Base-by-base conservation (phyloP, 2,113 vertebrate species). In the Trachemys scripta region DNA sequence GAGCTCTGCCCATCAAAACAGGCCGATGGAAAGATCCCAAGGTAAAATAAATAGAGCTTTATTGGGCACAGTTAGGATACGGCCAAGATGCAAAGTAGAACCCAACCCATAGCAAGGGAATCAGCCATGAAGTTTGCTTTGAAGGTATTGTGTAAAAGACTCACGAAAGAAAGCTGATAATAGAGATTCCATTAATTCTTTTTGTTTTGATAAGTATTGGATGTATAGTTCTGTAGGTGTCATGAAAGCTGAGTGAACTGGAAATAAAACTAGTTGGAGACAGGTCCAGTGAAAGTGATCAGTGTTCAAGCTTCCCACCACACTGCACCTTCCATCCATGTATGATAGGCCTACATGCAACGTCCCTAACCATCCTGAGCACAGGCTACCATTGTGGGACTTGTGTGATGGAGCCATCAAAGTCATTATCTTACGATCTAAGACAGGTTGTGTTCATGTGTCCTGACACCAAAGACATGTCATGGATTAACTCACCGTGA, bases 1-100 rank as follows among this genome's bases (percentile, higher is more conserved):
- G 94, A 97, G 80, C 85, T 95, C 84, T 96, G 96, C 94, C 96
- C 87, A 81, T 90, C 92, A 81, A 97, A 97, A 97, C 90, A 97
- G 80, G 85, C 82, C 54, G 91, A 90, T 87, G 94, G 95, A 94
- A 97, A 95, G 95, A 96, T 82, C 54, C 50, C 88, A 65, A 90
- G 85, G 83, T 96, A 94, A 97, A 97, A 93, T 83, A 96, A 96
- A 95, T 79, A 75, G 72, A 89, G 47, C 87, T 89, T 69, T 95
- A 50, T 38, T 92, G 69, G 90, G 69, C 88, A 81, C 82, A 94
- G 94, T 90, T 80, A 91, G 84, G 79, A 96, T 91, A 94, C 93
- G 51, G 81, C 86, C 88, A 97, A 93, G 90, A 94, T 96, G 93
- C 90, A 90, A 85, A 94, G 83, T n/a, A 90, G 88, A 88, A 85